These are phyloP conservation scores for Puntigrus tetrazona DNA, from an alignment of 2,113 vertebrate species.

Conservation along the genomic window DNA sequence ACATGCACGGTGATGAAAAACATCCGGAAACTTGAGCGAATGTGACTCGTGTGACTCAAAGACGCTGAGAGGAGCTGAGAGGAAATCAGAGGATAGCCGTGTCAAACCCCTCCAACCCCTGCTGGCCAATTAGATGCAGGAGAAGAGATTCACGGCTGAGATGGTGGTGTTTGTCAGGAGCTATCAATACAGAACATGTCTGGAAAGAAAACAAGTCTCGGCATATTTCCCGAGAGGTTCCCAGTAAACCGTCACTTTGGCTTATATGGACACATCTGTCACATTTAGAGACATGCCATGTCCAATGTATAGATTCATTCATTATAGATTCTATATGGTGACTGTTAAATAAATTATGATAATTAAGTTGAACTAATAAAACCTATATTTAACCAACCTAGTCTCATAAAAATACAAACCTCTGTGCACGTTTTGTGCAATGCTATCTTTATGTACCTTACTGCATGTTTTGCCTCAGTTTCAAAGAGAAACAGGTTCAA, in stretches of 20 bases:
- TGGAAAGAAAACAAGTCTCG: neutral
- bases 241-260: constrained; percentile 5
- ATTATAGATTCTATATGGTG: neutral
- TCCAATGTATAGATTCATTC: neutral
- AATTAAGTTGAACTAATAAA: too few relatives aligned
- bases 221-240: neutral
- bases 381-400: too few relatives aligned
- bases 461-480: too few relatives aligned
- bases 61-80: neutral
- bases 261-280: neutral
- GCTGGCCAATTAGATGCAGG: neutral
- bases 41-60: neutral
- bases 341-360: too few relatives aligned
- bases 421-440: too few relatives aligned
- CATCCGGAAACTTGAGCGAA: neutral
- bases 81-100: neutral
- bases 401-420: too few relatives aligned
- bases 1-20: constrained; percentile 7
- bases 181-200: neutral
- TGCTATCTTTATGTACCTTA: too few relatives aligned
- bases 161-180: neutral
- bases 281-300: neutral
- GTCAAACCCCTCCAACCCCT: neutral
- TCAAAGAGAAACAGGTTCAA: too few relatives aligned
- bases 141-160: neutral